Evolutionary conservation across 2,888 invertebrate species (phyloP), one percentile per base, ranked within the genome.

Genomic region (Apeira syringaria): DNA sequence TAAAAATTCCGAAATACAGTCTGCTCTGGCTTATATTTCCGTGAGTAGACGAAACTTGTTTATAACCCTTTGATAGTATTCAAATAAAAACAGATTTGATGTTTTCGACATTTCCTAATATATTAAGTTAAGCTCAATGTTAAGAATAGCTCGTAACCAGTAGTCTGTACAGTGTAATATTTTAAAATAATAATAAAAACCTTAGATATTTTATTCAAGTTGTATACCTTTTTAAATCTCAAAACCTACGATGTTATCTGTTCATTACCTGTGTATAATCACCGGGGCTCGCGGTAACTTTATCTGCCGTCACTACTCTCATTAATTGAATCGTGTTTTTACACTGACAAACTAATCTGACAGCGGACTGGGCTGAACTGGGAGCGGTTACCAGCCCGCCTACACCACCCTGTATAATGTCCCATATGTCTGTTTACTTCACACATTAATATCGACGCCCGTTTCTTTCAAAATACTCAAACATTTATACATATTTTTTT

Each of bases 1-100:
- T 73, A 74, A 74, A 73, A 73, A 74, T 74, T 68, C 74, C 70
- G 59, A 64, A 65, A 61, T 30, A 18, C 22, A 28, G 10, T 32
- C 27, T 25, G 32, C 24, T 2, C 8, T 17, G 8, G 30, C 24
- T 9, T n/a, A n/a, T n/a, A n/a, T n/a, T n/a, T n/a, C n/a, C n/a
- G n/a, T n/a, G n/a, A n/a, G n/a, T n/a, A n/a, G n/a, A n/a, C n/a
- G n/a, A n/a, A n/a, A n/a, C n/a, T n/a, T n/a, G n/a, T n/a, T n/a
- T n/a, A n/a, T n/a, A n/a, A n/a, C n/a, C n/a, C n/a, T n/a, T n/a
- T n/a, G n/a, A n/a, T n/a, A n/a, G n/a, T n/a, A n/a, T n/a, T n/a
- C n/a, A n/a, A n/a, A n/a, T n/a, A n/a, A n/a, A n/a, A n/a, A n/a
- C n/a, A n/a, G n/a, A n/a, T n/a, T n/a, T n/a, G n/a, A n/a, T n/a